Evolutionary conservation across 1,140 invertebrate species (phyloP).

Genomic region (Lucilia sericata): DNA sequence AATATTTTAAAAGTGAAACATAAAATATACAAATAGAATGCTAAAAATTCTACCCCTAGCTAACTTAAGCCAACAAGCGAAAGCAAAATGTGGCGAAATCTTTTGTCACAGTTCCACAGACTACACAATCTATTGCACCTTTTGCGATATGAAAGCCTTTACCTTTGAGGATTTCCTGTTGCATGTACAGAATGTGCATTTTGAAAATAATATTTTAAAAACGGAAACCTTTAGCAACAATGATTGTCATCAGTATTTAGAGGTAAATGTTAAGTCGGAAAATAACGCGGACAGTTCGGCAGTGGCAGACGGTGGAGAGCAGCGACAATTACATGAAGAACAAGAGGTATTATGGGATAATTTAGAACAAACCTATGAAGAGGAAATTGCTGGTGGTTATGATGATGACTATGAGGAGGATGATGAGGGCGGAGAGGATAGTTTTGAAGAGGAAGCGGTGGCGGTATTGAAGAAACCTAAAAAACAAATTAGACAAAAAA

Average conservation of each 20-base stretch:
- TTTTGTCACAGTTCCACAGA: slow-evolving; percentile 45
- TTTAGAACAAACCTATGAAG: slow-evolving; percentile 35
- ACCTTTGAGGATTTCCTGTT: slow-evolving; percentile 45
- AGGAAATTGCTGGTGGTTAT: not conserved
- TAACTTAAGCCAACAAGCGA: not conserved
- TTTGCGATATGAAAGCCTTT: slow-evolving; percentile 46
- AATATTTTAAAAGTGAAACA: not conserved
- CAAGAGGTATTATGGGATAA: slow-evolving; percentile 15
- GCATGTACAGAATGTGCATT: slow-evolving; percentile 46
- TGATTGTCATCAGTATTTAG: slow-evolving; percentile 28
- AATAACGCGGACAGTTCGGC: not conserved
- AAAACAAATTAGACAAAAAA: slow-evolving; percentile 43
- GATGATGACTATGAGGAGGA: slow-evolving; percentile 21
- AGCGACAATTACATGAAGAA: slow-evolving; percentile 22
- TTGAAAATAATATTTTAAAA: slow-evolving; percentile 46
- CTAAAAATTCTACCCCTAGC: slow-evolving; percentile 33
- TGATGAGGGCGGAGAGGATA: not conserved
- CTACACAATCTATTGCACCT: slow-evolving; percentile 45
- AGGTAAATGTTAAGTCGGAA: slow-evolving; percentile 24
- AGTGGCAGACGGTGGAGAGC: not conserved
- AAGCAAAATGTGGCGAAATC: slow-evolving; percentile 49
- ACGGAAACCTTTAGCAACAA: slow-evolving; percentile 25
- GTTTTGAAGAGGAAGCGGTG: slow-evolving; percentile 20
- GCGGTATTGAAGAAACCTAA: slow-evolving; percentile 50
- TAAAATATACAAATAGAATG: slow-evolving; percentile 8